Conservation (phyloP, 2,113 vertebrate species). For the Lethenteron reissneri region DNA sequence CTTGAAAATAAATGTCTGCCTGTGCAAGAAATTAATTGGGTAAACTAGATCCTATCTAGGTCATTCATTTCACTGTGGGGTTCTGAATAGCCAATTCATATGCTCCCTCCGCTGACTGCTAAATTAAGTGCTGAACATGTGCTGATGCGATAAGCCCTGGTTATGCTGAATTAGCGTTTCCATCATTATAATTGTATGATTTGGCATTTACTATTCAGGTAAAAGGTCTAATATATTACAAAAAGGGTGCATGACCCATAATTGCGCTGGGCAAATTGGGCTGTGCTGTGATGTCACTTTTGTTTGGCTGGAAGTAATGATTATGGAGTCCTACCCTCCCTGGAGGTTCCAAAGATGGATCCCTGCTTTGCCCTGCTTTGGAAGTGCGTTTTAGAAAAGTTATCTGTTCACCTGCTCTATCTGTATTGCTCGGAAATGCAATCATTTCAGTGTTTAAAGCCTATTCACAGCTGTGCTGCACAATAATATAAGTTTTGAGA, state of each 20-base stretch:
- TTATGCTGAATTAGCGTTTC: conserved; percentile 5
- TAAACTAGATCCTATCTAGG: conserved; percentile 5
- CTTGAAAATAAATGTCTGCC: too few species aligned
- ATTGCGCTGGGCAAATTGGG: conserved; percentile 3
- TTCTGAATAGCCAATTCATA: conserved; percentile 4
- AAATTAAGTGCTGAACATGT: conserved; percentile 6
- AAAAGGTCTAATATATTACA: conserved; percentile 7
- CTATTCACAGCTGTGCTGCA: too few species aligned
- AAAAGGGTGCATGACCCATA: conserved; percentile 6
- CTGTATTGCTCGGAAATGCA: not conserved
- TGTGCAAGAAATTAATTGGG: conserved; percentile 2
- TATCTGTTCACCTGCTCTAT: not conserved
- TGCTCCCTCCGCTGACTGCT: conserved; percentile 6
- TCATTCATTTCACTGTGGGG: conserved; percentile 3
- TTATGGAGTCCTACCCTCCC: not conserved
- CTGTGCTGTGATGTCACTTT: conserved; percentile 6
- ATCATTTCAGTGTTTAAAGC: not conserved
- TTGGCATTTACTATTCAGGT: conserved; percentile 6
- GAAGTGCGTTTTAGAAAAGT: not conserved
- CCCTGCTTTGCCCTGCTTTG: conserved; percentile 1
- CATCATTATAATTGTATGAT: conserved; percentile 7
- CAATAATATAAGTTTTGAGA: too few species aligned
- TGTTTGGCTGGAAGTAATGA: conserved; percentile 4
- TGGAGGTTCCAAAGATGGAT: conserved; percentile 1
- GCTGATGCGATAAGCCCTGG: conserved; percentile 6